Conservation (phyloP, 2,797 vertebrate genomes). For the Peromyscus nudipes region DNA sequence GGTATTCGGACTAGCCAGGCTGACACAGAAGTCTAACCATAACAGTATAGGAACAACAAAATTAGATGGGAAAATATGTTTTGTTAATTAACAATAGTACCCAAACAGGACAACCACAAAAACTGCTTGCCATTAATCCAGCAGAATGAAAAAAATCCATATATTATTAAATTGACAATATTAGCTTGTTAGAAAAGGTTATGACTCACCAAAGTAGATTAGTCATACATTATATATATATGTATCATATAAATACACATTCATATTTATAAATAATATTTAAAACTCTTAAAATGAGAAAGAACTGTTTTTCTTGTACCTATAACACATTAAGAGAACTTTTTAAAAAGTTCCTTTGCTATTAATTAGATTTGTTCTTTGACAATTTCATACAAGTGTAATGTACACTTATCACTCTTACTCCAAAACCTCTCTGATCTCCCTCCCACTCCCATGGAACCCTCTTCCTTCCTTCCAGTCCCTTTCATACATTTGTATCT, state of each 20-base stretch:
- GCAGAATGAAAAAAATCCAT: neutral
- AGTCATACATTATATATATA: neutral
- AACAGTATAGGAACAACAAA: neutral
- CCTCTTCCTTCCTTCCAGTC: neutral
- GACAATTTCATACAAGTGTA: neutral
- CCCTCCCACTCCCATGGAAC: neutral
- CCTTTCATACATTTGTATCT: neutral
- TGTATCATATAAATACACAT: neutral
- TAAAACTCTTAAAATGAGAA: neutral
- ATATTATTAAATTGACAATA: constrained; percentile 15
- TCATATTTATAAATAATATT: constrained; percentile 3
- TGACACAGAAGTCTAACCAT: neutral
- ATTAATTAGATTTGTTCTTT: neutral
- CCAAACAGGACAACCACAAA: neutral
- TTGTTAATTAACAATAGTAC: constrained; percentile 27
- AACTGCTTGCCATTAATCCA: neutral
- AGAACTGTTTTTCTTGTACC: neutral
- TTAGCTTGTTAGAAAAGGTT: constrained; percentile 26
- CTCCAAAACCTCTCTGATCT: neutral
- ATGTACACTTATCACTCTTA: neutral
- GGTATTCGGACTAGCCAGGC: neutral
- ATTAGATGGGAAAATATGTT: neutral
- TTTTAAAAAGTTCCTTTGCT: neutral
- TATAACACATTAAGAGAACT: neutral
- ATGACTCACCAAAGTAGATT: neutral